Evolutionary conservation across 2,888 invertebrate species (phyloP).

Genomic region (Eilema depressum): DNA sequence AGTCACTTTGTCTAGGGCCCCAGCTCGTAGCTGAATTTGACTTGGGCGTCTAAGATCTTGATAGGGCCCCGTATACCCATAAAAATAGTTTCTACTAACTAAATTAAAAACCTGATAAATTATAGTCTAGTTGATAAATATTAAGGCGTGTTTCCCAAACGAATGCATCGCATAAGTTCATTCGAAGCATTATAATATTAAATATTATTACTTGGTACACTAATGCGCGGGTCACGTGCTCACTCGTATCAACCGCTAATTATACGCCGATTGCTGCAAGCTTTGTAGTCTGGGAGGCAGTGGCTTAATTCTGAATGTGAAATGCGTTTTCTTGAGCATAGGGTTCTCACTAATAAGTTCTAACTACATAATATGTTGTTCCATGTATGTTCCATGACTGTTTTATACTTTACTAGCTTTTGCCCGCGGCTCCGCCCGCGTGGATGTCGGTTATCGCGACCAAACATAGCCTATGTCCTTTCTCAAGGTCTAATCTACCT

Average conservation of each 20-base stretch:
- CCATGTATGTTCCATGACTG: too few species aligned
- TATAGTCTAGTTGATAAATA: conserved; percentile 11
- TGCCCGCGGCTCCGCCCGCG: too few species aligned
- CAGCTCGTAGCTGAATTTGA: too few species aligned
- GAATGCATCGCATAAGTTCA: conserved; percentile 11
- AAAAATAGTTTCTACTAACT: not conserved
- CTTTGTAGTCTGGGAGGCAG: conserved; percentile 14
- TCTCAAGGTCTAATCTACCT: too few species aligned
- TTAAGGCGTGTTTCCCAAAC: conserved; percentile 16
- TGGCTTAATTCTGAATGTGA: not conserved
- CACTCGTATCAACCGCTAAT: conserved; percentile 60
- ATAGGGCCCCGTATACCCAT: too few species aligned
- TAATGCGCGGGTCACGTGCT: conserved; percentile 73
- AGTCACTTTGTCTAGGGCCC: too few species aligned
- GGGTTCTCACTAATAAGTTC: not conserved
- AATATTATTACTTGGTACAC: conserved; percentile 28
- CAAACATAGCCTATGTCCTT: too few species aligned
- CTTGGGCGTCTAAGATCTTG: too few species aligned
- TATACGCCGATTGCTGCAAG: conserved; percentile 43
- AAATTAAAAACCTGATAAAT: not conserved
- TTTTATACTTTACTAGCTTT: too few species aligned
- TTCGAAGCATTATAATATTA: conserved; percentile 19
- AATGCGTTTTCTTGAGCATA: not conserved
- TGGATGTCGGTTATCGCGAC: too few species aligned
- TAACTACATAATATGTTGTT: too few species aligned